phyloP scores from a whole-genome alignment of 2,888 invertebrate species.

The Tetranychus piercei region DNA sequence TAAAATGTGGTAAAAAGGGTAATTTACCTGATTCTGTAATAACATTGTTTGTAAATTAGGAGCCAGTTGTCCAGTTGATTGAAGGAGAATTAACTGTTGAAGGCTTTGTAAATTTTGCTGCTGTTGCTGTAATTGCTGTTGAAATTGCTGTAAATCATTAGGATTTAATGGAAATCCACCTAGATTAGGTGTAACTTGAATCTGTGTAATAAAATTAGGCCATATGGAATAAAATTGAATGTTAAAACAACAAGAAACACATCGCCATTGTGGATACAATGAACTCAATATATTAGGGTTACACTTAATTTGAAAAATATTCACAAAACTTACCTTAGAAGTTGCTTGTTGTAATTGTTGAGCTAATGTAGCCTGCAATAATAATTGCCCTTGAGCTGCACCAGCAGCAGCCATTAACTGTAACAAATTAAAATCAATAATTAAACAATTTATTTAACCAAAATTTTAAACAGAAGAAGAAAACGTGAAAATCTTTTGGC shows the following conservation, averaged over 20 bases:
- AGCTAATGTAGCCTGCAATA: conserved; percentile 35
- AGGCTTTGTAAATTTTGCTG: conserved; percentile 46
- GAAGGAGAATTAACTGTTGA: conserved; percentile 48
- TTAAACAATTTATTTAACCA: not conserved
- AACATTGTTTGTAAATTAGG: conserved; percentile 44
- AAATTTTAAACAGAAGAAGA: not conserved
- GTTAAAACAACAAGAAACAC: not conserved
- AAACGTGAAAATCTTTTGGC: not conserved
- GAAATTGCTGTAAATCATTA: conserved; percentile 36
- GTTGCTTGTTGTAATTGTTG: conserved; percentile 26
- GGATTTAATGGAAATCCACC: not conserved
- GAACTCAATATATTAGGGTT: no score
- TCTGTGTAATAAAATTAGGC: conserved; percentile 12
- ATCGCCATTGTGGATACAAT: no score
- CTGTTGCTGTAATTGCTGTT: conserved; percentile 43
- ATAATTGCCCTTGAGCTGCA: conserved; percentile 29
- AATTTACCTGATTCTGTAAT: conserved; percentile 41
- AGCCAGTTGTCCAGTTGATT: conserved; percentile 38
- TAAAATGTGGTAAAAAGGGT: not conserved
- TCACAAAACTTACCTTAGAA: conserved; percentile 3
- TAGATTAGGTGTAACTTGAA: conserved; percentile 21
- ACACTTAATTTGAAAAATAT: not conserved
- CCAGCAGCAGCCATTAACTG: conserved; percentile 31
- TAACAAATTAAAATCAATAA: not conserved
- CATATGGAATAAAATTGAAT: not conserved